Evolutionary conservation across 2,797 vertebrate species (phyloP).

Genomic region (Melanotaenia pygmaea): DNA sequence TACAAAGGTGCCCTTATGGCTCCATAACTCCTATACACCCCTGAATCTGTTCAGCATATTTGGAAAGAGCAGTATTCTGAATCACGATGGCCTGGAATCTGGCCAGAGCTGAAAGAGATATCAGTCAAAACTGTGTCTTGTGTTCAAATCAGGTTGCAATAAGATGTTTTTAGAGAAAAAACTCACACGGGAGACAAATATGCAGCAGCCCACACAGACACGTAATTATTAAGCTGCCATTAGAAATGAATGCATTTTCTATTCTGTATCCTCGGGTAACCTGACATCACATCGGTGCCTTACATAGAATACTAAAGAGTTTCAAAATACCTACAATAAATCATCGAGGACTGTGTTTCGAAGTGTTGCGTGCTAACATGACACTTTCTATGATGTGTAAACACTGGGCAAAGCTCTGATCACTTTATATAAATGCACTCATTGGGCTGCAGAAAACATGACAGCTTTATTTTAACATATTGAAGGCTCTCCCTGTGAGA

Average conservation of each 20-base stretch:
- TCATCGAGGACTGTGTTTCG: neutral
- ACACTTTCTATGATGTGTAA: slow-evolving; percentile 23
- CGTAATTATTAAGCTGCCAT: slow-evolving; percentile 47
- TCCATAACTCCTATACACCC: slow-evolving; percentile 27
- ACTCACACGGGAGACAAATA: slow-evolving; percentile 11
- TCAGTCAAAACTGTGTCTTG: slow-evolving; percentile 33
- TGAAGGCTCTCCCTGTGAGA: slow-evolving; percentile 31
- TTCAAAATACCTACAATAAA: neutral
- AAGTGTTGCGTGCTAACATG: slow-evolving; percentile 7
- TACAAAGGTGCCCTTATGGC: slow-evolving; percentile 13
- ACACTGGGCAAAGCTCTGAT: slow-evolving; percentile 34
- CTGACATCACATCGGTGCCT: slow-evolving; percentile 12
- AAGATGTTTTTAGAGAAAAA: slow-evolving; percentile 37
- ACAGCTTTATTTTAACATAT: slow-evolving; percentile 53
- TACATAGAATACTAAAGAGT: neutral
- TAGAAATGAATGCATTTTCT: slow-evolving; percentile 14
- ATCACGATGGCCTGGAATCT: slow-evolving; percentile 26
- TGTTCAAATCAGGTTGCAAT: slow-evolving; percentile 31
- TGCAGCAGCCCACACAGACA: slow-evolving; percentile 10
- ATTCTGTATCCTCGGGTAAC: slow-evolving; percentile 14
- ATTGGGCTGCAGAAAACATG: slow-evolving; percentile 31
- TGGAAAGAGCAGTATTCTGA: slow-evolving; percentile 26
- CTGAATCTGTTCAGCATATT: slow-evolving; percentile 16
- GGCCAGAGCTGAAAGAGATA: slow-evolving; percentile 21
- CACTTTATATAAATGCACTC: slow-evolving; percentile 33